These are phyloP conservation scores for Ara ararauna DNA, from an alignment of 2,797 vertebrate species.

Conservation along the genomic window DNA sequence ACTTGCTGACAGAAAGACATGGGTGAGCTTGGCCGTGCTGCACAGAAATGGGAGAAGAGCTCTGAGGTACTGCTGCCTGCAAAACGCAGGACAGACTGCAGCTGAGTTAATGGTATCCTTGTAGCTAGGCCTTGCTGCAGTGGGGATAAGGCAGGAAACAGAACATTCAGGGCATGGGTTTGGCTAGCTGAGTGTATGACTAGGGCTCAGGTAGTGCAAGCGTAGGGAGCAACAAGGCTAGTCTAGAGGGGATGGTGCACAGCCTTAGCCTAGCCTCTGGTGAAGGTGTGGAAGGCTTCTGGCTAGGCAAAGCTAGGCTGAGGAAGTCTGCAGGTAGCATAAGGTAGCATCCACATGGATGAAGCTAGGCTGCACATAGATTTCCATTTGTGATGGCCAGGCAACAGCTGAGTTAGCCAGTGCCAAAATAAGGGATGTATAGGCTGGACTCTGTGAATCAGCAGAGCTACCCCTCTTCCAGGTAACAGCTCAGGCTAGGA, in stretches of 20 bases:
- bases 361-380: background rate
- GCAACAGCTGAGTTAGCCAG: background rate
- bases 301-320: background rate
- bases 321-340: background rate
- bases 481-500: background rate
- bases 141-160: background rate
- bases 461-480: background rate
- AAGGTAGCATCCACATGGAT: background rate
- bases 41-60: background rate
- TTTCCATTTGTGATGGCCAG: background rate
- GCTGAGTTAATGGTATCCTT: background rate
- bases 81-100: background rate
- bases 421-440: background rate
- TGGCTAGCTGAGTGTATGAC: background rate
- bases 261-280: fast-evolving
- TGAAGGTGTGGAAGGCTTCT: background rate
- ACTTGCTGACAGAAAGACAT: background rate
- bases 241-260: background rate
- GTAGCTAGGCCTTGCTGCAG: background rate
- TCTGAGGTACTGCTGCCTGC: background rate
- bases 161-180: background rate
- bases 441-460: background rate
- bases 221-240: background rate
- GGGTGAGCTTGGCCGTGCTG: background rate
- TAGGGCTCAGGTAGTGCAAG: background rate